These are phyloP conservation scores for Nannoperca obscura DNA, from an alignment of 2,797 vertebrate species.

Conservation along the genomic window DNA sequence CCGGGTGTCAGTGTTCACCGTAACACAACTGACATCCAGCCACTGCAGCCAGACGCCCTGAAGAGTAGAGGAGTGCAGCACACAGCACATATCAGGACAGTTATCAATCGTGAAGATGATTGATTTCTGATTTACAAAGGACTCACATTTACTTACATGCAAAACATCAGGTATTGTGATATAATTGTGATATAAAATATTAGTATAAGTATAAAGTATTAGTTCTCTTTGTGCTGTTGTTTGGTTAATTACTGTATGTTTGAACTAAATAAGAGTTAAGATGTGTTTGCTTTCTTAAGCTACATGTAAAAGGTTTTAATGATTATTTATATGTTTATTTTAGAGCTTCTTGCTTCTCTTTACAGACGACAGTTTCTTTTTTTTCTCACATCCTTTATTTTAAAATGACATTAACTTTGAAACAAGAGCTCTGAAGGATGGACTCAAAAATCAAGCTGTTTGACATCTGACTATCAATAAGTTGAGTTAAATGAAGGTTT, in stretches of 20 bases:
- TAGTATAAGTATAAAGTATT: background rate
- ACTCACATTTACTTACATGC: background rate
- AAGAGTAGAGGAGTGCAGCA: too few relatives aligned
- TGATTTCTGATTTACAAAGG: background rate
- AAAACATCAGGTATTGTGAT: background rate
- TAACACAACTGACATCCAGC: background rate
- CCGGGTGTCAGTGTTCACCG: constrained; percentile 58
- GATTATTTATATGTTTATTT: background rate
- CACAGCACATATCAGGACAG: background rate
- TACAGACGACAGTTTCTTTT: background rate
- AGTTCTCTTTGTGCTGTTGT: background rate
- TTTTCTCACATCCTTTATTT: background rate
- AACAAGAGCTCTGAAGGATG: background rate
- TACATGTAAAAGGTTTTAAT: background rate
- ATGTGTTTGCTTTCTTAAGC: background rate
- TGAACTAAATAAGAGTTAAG: background rate
- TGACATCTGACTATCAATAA: background rate
- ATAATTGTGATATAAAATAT: background rate
- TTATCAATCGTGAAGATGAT: background rate
- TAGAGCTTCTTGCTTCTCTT: background rate
- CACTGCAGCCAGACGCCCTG: background rate
- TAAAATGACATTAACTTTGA: background rate
- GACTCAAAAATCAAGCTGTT: background rate
- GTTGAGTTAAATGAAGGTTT: background rate
- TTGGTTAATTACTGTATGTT: background rate